Conservation (phyloP, 2,797 vertebrate species). For the Cygnus olor region DNA sequence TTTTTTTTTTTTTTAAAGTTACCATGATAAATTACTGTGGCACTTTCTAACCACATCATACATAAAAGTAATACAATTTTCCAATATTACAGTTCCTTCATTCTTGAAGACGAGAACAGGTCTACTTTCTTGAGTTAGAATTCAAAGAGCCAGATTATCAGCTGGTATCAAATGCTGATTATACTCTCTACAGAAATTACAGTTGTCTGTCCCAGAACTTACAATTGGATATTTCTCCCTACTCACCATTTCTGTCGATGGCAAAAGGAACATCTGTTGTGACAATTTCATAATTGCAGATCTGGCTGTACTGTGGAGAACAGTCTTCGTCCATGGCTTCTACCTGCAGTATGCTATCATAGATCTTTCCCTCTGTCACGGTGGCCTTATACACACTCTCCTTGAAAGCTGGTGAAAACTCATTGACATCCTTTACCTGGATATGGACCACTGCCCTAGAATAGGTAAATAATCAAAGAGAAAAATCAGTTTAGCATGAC, state of each 20-base stretch:
- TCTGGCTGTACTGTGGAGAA: slow-evolving; percentile 95
- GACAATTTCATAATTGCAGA: slow-evolving; percentile 95
- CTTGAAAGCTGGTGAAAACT: slow-evolving; percentile 93
- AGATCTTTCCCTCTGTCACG: slow-evolving; percentile 93
- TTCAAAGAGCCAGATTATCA: background rate
- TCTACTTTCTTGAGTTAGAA: background rate
- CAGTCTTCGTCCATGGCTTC: slow-evolving; percentile 94
- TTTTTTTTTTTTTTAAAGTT: background rate
- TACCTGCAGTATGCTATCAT: slow-evolving; percentile 95
- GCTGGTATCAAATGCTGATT: background rate
- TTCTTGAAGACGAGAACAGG: background rate
- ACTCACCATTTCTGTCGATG: slow-evolving; percentile 95
- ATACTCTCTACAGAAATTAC: background rate
- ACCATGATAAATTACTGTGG: background rate
- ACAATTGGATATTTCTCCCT: background rate
- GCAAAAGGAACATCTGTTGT: slow-evolving; percentile 90
- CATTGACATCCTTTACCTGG: slow-evolving; percentile 96
- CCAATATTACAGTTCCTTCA: accelerated
- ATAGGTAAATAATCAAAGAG: background rate
- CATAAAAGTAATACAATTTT: background rate
- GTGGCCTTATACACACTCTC: slow-evolving; percentile 87
- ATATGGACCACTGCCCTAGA: slow-evolving; percentile 95
- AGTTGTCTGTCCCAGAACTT: background rate
- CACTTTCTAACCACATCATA: background rate
- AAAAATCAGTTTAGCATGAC: background rate